Conservation (phyloP, 2,113 vertebrate genomes). For the Gorilla gorilla region DNA sequence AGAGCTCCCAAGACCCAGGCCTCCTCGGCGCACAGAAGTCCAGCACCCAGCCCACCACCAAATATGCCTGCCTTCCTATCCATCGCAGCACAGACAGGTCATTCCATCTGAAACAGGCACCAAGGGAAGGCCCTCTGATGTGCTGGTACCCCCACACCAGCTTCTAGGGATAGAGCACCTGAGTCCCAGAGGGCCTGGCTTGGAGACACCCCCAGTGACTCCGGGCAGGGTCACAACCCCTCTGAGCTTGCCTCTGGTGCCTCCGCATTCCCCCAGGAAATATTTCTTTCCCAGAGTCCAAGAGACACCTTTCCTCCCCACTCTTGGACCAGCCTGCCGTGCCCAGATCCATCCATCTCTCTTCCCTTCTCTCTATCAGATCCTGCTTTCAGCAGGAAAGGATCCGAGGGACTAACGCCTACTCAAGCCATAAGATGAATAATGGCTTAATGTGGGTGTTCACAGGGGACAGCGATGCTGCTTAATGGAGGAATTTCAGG, state of each 20-base stretch:
- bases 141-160: rapidly evolving
- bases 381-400: constrained; percentile 61
- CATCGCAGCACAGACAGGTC: not conserved
- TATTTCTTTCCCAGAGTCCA: not conserved
- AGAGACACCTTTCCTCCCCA: not conserved
- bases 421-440: constrained; percentile 75
- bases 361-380: not conserved
- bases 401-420: constrained; percentile 65
- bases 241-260: not conserved
- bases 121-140: not conserved
- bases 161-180: too few relatives aligned
- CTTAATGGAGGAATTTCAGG: constrained; percentile 30
- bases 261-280: not conserved
- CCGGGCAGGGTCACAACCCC: not conserved
- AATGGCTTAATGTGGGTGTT: constrained; percentile 74
- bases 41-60: not conserved
- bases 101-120: not conserved
- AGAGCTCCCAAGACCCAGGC: not conserved
- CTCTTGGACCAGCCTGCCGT: not conserved
- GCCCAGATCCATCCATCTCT: constrained; percentile 39
- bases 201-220: not conserved
- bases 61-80: not conserved
- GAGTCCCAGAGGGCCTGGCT: not conserved
- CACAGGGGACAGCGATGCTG: constrained; percentile 57
- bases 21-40: not conserved